Evolutionary conservation across 2,797 vertebrate genomes (phyloP), one percentile per base, ranked within the genome.

Genomic region (Cirrhinus mrigala): DNA sequence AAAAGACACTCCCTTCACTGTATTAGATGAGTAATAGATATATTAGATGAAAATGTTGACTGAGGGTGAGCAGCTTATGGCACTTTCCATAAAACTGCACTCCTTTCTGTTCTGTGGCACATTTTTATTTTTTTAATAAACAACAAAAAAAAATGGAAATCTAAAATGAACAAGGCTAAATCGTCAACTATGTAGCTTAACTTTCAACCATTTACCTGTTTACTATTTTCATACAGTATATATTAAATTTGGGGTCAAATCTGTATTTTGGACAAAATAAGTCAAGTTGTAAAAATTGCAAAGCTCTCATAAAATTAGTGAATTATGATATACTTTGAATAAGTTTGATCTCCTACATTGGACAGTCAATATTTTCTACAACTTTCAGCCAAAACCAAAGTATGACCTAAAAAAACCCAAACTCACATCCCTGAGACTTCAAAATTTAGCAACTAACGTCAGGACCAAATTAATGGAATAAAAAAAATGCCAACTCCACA

Each of bases 401-500:
- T 40, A 15, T 77, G 52, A 58, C 29, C 52, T n/a, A n/a, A 40
- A 77, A 77, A 24, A 58, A 29, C 7, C 20, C 37, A 68, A 80
- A 64, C 11, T 14, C 46, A 50, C 78, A 0, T 69, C 7, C 18
- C 27, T 37, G 18, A 33, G 27, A 29, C 14, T 16, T 52, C 18
- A 40, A 29, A 50, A 16, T 56, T 3, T 20, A 54, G 27, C 14
- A 33, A 56, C 15, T 46, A 58, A 44, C 7, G 18, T 82, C 37
- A 46, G 80, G 16, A 82, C 14, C 80, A 48, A 60, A 33, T 48
- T n/a, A 40, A n/a, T 40, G 14, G 27, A 18, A 54, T 12, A 46
- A 71, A 37, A n/a, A 81, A 81, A 37, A 22, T 56, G 74, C 79
- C 48, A 54, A 54, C 62, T 58, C 54, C 20, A 58, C 79, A 46